phyloP scores from a whole-genome alignment of 2,113 vertebrate genomes.

The Colius striatus region DNA sequence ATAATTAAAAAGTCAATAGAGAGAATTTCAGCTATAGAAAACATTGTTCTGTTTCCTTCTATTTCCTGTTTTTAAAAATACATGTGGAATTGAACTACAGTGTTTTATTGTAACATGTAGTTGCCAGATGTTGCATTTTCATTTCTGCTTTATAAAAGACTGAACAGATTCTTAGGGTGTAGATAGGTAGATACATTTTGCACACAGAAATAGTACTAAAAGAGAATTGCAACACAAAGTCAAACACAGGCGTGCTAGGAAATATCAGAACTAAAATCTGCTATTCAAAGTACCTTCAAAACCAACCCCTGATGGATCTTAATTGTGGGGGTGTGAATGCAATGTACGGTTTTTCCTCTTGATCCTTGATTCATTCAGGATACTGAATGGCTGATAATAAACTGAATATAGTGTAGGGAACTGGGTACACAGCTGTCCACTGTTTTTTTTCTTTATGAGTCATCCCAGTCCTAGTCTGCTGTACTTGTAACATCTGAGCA shows the following conservation, averaged over 20 bases:
- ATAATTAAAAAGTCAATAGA: background rate
- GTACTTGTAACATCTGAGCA: background rate
- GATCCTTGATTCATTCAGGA: background rate
- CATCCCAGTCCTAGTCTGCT: background rate
- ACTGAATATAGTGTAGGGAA: background rate
- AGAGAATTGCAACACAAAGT: background rate
- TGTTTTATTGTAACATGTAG: background rate
- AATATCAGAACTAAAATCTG: background rate
- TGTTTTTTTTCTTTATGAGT: background rate
- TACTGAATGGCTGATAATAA: background rate
- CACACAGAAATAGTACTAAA: background rate
- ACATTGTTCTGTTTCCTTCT: background rate
- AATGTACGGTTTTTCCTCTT: background rate
- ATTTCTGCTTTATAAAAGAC: background rate
- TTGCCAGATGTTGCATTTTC: background rate
- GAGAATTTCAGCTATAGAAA: background rate
- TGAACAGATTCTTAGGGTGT: background rate
- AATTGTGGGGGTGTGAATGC: background rate
- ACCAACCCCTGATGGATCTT: background rate
- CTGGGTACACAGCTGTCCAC: fast-evolving
- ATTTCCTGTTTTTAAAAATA: background rate
- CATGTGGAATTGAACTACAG: background rate
- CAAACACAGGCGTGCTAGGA: background rate
- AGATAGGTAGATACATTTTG: background rate
- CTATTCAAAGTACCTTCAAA: background rate